Evolutionary conservation across 2,113 vertebrate species (phyloP), one percentile per base, ranked within the genome.

Genomic region (Chascanopsetta lugubris): DNA sequence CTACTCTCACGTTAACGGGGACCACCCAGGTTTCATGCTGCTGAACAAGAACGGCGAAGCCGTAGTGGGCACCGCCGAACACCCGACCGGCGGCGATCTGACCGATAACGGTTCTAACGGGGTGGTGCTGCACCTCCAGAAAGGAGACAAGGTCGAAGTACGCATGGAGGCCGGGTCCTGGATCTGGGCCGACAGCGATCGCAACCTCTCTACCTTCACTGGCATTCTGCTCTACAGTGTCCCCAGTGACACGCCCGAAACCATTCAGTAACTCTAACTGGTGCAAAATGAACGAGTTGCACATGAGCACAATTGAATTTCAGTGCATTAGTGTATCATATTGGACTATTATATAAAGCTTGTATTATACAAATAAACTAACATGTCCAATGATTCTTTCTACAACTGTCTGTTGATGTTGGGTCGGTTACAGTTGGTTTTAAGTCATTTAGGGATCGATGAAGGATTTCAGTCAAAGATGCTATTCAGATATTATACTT

Each of bases 181-280:
- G 84, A 55, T 86, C 55, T 86, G 69, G 79, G 69, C 79, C 1
- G 79, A 72, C 63, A 69, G 48, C 15, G 0, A 59, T 11, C 45
- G 45, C 21, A 75, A 80, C 51, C 67, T 80, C 43, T 64, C 69
- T 21, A 72, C 69, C 9, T 81, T 77, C 18, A 72, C 47, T 38
- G 64, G 73, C 12, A 40, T 77, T 12, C 48, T 81, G 66, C 66
- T 75, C 61, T 17, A 70, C 38, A 65, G 18, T 21, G 17, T 59
- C 26, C 11, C 34, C 5, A 32, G 2, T 4, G 43, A 66, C 2
- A 21, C 18, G 5, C 15, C 69, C 5, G 26, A 21, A 38, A 32
- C 17, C 20, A 27, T 12, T 25, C 18, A 59, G 55, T 65, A 60
- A 55, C 12, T 25, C 32, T 3, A n/a, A 58, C 3, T 9, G 17